Percentiles rank a stretch among this genome's conserved stretches.
Conservation (phyloP, 2,888 invertebrate genomes). For the Sphecodes monilicornis region DNA sequence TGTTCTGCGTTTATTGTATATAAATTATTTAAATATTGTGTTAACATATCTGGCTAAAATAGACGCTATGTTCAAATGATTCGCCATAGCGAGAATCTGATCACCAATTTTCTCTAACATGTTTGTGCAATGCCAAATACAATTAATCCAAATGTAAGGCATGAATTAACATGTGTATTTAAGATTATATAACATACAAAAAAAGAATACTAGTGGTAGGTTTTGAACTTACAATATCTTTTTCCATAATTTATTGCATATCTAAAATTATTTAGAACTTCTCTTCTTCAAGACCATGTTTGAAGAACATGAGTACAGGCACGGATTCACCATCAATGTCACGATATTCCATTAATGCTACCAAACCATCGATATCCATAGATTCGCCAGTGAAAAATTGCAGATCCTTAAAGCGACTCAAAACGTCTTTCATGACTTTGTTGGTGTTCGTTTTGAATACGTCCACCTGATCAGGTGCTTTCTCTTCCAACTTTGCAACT, state of each 20-base stretch:
- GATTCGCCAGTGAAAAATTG: slow-evolving; percentile 97
- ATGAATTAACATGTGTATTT: slow-evolving; percentile 72
- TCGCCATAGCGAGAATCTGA: slow-evolving; percentile 75
- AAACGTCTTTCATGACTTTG: slow-evolving; percentile 96
- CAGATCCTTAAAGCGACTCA: slow-evolving; percentile 95
- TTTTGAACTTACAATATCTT: slow-evolving; percentile 79
- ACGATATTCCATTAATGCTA: slow-evolving; percentile 97
- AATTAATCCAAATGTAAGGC: slow-evolving; percentile 54
- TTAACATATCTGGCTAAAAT: slow-evolving; percentile 71
- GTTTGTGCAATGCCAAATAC: slow-evolving; percentile 77
- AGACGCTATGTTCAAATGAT: slow-evolving; percentile 66
- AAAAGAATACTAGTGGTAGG: slow-evolving; percentile 2
- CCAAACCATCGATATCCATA: slow-evolving; percentile 97
- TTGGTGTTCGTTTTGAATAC: slow-evolving; percentile 96
- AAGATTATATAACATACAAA: slow-evolving; percentile 1
- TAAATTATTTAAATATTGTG: slow-evolving; percentile 3
- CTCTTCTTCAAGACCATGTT: slow-evolving; percentile 97
- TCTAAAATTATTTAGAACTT: slow-evolving; percentile 90
- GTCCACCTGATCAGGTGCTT: slow-evolving; percentile 93
- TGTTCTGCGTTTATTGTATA: background rate
- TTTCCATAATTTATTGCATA: slow-evolving; percentile 80
- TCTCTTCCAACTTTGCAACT: slow-evolving; percentile 92
- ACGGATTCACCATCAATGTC: slow-evolving; percentile 93
- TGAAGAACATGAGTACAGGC: slow-evolving; percentile 97
- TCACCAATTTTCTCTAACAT: slow-evolving; percentile 77